Conservation (phyloP, 2,888 invertebrate genomes). For the Mayetiola destructor region DNA sequence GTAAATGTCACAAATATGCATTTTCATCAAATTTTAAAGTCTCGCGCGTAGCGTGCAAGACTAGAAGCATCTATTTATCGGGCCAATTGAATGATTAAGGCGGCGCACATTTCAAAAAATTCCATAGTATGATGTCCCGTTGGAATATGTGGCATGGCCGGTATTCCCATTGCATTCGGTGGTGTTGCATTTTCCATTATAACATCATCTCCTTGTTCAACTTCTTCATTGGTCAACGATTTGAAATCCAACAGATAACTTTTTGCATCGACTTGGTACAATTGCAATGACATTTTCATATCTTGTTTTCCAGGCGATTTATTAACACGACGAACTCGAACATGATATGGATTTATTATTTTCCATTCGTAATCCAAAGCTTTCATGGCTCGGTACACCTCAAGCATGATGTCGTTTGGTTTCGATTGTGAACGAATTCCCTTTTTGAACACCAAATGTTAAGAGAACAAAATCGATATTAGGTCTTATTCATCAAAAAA, state of each 20-base stretch:
- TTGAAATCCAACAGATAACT: constrained; percentile 97
- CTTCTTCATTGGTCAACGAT: constrained; percentile 68
- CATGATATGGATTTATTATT: constrained; percentile 92
- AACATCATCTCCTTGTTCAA: constrained; percentile 39
- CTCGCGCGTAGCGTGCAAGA: neutral
- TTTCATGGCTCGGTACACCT: constrained; percentile 99
- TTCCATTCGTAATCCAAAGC: constrained; percentile 98
- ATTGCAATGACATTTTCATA: constrained; percentile 95
- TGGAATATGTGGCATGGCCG: constrained; percentile 30
- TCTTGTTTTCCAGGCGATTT: constrained; percentile 57
- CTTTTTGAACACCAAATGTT: too few species aligned
- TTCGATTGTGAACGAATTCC: constrained; percentile 98
- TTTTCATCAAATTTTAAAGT: too few species aligned
- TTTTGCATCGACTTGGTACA: constrained; percentile 98
- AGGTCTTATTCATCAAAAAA: too few species aligned
- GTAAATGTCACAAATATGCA: too few species aligned
- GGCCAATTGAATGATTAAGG: constrained; percentile 92
- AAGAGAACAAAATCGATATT: too few species aligned
- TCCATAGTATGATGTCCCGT: constrained; percentile 95
- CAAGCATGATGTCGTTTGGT: constrained; percentile 99
- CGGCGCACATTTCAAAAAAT: constrained; percentile 99
- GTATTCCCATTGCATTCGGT: constrained; percentile 23
- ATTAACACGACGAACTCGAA: constrained; percentile 84
- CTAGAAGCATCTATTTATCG: constrained; percentile 41
- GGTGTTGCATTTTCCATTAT: constrained; percentile 35